phyloP scores from a whole-genome alignment of 1,140 invertebrate genomes.

The Pygmarrhopalites habei region DNA sequence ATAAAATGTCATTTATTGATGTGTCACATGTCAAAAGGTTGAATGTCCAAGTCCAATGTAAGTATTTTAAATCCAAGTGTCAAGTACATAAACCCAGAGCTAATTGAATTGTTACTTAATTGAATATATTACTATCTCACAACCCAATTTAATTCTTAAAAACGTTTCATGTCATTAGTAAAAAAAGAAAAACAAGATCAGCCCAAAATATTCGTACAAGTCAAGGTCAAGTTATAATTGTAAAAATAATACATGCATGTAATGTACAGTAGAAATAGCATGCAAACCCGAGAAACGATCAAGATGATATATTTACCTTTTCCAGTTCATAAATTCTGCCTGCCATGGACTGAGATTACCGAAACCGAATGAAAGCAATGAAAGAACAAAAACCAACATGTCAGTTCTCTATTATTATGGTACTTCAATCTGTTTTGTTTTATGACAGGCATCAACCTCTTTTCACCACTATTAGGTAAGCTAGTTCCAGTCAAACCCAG shows the following conservation, averaged over 20 bases:
- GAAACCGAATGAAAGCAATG: background rate
- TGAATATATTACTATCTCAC: too few relatives aligned
- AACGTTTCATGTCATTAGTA: background rate
- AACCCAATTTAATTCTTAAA: background rate
- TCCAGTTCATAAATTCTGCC: slow-evolving; percentile 7
- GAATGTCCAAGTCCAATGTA: too few relatives aligned
- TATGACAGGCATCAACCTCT: background rate
- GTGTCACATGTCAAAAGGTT: too few relatives aligned
- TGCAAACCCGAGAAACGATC: too few relatives aligned
- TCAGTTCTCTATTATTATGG: background rate
- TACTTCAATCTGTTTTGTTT: background rate
- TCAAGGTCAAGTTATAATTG: background rate
- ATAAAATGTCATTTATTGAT: too few relatives aligned
- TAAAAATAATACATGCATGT: too few relatives aligned
- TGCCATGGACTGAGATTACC: background rate
- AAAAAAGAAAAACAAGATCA: background rate
- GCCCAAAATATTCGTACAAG: background rate
- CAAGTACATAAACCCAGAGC: too few relatives aligned
- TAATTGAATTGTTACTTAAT: too few relatives aligned
- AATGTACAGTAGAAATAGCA: too few relatives aligned
- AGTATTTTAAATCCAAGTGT: too few relatives aligned
- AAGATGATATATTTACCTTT: background rate
- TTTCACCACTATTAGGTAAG: background rate
- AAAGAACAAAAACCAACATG: background rate
- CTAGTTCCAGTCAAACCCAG: too few relatives aligned